Base-by-base conservation (phyloP, 2,888 invertebrate genomes). In the Lycophotia porphyrea region DNA sequence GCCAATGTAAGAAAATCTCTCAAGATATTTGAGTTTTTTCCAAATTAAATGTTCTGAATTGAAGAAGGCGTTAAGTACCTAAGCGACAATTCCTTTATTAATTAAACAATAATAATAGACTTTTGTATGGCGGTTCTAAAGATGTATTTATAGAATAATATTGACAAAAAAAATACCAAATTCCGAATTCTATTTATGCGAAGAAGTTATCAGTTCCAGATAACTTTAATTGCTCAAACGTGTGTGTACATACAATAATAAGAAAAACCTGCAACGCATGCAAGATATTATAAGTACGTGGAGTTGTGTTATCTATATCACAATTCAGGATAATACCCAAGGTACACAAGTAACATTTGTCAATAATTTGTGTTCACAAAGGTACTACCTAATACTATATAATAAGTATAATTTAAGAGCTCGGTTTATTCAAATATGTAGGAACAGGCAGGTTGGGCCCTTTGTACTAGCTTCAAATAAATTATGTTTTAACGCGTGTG, bases 351-450 rank as follows among this genome's bases (percentile, higher is more conserved):
- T 18, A 72, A 70, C 52, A 82, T 70, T 82, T 84, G 47, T 70
- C 58, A 60, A 73, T 80, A 73, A 76, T 76, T 76, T 64, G 72
- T 47, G 63, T 65, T 42, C 52, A 31, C 67, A 34, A 72, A 68
- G 69, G 36, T 61, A 64, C 64, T 67, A 66, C 61, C 52, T 66
- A 21, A 24, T 36, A 27, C 58, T 39, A 69, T 21, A 42, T 5
- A 55, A 42, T 5, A 55, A 44, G 70, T 84, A 73, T 76, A 68
- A 76, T 84, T 64, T 68, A 58, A 42, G 87, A 87, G 87, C 86
- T 88, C 89, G 89, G 88, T 89, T 88, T 87, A 81, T 88, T 87
- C 84, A 82, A 89, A 87, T 83, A 82, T 73, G 71, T 65, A 71
- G 44, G 36, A 86, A 74, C 91, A 88, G 86, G 44, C 31, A 39